Evolutionary conservation across 2,113 vertebrate species (phyloP).

Genomic region (Chinchilla lanigera): DNA sequence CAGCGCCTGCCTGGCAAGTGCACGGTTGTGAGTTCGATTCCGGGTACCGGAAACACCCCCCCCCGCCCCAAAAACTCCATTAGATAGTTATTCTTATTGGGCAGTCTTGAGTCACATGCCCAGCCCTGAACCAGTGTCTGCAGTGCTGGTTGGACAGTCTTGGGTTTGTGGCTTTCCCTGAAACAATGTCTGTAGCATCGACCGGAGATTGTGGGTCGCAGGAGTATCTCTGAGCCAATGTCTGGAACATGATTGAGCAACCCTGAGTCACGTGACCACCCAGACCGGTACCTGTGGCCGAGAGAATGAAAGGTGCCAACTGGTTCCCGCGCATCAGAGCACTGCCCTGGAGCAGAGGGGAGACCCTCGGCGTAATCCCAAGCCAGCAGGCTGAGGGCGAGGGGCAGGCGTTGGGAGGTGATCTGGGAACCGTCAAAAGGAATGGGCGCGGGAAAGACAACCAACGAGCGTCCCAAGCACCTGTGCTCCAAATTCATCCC

Average conservation of each 20-base stretch:
- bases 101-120: not conserved
- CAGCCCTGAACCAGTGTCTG: not conserved
- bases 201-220: not conserved
- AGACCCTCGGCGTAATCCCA: too few species aligned
- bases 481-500: not conserved
- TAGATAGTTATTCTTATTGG: not conserved
- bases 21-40: too few species aligned
- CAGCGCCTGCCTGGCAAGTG: too few species aligned
- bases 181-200: not conserved
- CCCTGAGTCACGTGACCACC: not conserved
- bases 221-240: not conserved
- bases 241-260: not conserved
- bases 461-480: not conserved
- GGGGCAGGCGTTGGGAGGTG: not conserved
- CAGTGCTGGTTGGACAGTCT: not conserved
- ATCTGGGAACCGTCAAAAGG: not conserved
- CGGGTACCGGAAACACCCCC: too few species aligned
- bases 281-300: not conserved
- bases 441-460: not conserved
- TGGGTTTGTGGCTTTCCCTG: not conserved
- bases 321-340: not conserved
- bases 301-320: not conserved
- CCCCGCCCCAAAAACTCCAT: too few species aligned
- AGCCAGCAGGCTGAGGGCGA: not conserved
- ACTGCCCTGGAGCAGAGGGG: not conserved